Evolutionary conservation across 2,797 vertebrate species (phyloP).

Genomic region (Triplophysa bombifrons): DNA sequence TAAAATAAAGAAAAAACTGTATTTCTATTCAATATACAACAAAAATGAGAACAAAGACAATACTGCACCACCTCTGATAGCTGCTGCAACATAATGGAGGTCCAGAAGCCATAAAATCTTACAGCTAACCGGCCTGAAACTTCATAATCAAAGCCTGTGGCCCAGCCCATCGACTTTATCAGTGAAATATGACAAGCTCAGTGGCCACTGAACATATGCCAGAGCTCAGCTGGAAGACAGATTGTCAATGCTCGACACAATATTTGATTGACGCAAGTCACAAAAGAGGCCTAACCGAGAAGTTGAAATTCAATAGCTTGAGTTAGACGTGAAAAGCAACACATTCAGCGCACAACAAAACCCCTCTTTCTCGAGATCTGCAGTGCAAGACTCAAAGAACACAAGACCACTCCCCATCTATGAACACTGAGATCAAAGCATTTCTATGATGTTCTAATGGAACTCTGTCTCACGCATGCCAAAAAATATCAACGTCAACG

Average conservation of each 20-base stretch:
- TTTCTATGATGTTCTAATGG: constrained; percentile 18
- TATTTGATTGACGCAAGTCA: constrained; percentile 38
- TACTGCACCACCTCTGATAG: neutral
- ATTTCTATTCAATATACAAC: neutral
- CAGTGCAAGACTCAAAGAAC: constrained; percentile 35
- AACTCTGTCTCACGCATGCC: constrained; percentile 14
- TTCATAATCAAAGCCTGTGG: constrained; percentile 32
- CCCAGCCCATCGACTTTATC: constrained; percentile 23
- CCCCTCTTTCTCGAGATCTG: constrained; percentile 39
- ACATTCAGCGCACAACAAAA: constrained; percentile 21
- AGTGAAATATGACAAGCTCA: constrained; percentile 34
- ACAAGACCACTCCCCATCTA: constrained; percentile 49
- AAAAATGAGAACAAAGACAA: neutral
- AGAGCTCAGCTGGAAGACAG: constrained; percentile 37
- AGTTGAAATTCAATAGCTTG: constrained; percentile 16
- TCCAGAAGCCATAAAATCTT: neutral
- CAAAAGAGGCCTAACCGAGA: constrained; percentile 18
- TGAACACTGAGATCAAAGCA: constrained; percentile 51
- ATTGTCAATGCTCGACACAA: constrained; percentile 31
- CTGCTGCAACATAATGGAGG: neutral
- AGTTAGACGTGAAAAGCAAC: constrained; percentile 4
- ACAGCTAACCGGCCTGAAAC: constrained; percentile 1
- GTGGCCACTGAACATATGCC: constrained; percentile 31
- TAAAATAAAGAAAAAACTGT: too few species aligned
- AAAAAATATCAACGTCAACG: constrained; percentile 33